Evolutionary conservation across 2,797 vertebrate species (phyloP).

Genomic region (Streptopelia turtur): DNA sequence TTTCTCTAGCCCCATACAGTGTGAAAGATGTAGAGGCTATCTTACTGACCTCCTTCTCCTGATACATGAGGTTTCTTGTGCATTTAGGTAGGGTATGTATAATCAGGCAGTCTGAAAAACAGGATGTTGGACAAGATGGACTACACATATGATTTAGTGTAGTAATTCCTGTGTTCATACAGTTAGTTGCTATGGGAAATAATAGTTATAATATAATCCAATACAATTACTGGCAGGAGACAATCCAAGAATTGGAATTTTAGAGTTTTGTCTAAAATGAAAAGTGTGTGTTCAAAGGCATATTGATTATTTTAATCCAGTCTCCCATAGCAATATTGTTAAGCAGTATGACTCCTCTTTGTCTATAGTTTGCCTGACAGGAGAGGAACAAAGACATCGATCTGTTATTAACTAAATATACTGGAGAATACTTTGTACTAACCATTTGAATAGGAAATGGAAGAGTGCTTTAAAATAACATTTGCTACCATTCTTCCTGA

Average conservation of each 20-base stretch:
- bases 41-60: neutral
- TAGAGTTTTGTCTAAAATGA: constrained; percentile 43
- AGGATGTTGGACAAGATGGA: neutral
- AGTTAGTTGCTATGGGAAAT: constrained; percentile 18
- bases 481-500: constrained; percentile 23
- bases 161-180: neutral
- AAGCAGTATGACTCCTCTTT: constrained; percentile 35
- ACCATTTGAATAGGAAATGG: constrained; percentile 42
- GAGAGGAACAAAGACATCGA: constrained; percentile 23
- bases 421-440: constrained; percentile 10
- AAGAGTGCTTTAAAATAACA: constrained; percentile 37
- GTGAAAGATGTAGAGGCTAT: neutral
- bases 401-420: constrained; percentile 59
- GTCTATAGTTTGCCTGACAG: constrained; percentile 18
- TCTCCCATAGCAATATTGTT: constrained; percentile 38
- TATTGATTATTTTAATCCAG: constrained; percentile 73
- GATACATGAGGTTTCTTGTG: neutral
- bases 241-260: constrained; percentile 51
- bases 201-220: constrained; percentile 42
- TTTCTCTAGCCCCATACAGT: neutral
- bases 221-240: constrained; percentile 32
- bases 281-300: constrained; percentile 46
- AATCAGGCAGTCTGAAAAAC: neutral
- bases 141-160: neutral
- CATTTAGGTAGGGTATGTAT: neutral